These are phyloP conservation scores for Ophthalmolycus amberensis DNA, from an alignment of 2,113 vertebrate species.

Conservation along the genomic window DNA sequence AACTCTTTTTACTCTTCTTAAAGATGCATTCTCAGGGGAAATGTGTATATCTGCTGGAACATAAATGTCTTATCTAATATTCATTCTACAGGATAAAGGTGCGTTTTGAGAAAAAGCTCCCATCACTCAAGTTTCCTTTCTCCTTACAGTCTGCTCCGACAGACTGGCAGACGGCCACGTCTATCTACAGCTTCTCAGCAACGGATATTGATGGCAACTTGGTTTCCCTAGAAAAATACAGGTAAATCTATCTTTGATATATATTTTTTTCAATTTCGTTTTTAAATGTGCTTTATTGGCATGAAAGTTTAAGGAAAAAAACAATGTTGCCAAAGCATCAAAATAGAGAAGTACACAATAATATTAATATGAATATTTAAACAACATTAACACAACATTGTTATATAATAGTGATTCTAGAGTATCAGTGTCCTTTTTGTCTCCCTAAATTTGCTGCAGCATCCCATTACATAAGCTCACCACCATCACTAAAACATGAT, in stretches of 20 bases:
- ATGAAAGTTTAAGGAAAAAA: not conserved
- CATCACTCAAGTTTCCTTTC: not conserved
- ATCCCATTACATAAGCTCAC: not conserved
- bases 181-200: slow-evolving; percentile 91
- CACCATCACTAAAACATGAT: not conserved
- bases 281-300: not conserved
- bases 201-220: slow-evolving; percentile 90
- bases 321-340: too few species aligned
- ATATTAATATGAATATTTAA: not conserved
- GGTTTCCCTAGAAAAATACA: slow-evolving; percentile 91
- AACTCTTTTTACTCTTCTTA: too few species aligned
- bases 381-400: not conserved
- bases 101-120: too few species aligned
- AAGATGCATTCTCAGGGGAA: not conserved
- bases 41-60: not conserved
- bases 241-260: slow-evolving; percentile 70
- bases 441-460: not conserved
- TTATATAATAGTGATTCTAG: not conserved
- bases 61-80: not conserved
- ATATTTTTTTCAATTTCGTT: not conserved
- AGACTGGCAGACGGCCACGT: slow-evolving; percentile 88
- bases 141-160: slow-evolving; percentile 82
- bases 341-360: not conserved
- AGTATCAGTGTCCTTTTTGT: not conserved
- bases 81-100: too few species aligned